Conservation (phyloP, 2,888 invertebrate genomes). For the Gasteruption jaculator region DNA sequence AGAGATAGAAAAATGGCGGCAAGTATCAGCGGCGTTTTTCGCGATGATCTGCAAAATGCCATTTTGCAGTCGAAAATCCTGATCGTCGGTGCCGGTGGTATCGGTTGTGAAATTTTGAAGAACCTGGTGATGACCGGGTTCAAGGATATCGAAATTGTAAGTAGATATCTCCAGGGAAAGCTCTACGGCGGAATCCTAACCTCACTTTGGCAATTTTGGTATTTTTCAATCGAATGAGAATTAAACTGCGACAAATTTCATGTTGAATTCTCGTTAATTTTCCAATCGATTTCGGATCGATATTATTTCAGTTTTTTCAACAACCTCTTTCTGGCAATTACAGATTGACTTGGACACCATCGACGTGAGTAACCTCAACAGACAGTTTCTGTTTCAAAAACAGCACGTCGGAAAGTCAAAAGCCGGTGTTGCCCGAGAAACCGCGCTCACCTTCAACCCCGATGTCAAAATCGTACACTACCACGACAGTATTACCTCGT, state of each 20-base stretch:
- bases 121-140: conserved; percentile 95
- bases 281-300: background rate
- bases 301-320: background rate
- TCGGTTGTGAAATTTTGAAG: conserved; percentile 97
- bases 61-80: conserved; percentile 71
- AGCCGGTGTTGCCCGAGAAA: conserved; percentile 85
- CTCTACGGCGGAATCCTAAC: conserved; percentile 10
- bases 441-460: conserved; percentile 83
- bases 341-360: conserved; percentile 99
- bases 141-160: conserved; percentile 87
- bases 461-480: conserved; percentile 83
- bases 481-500: conserved; percentile 92
- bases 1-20: conserved; percentile 59
- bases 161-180: too few species aligned
- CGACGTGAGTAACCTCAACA: conserved; percentile 97
- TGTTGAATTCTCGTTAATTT: background rate
- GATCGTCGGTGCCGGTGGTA: conserved; percentile 96
- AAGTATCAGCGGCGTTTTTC: conserved; percentile 64
- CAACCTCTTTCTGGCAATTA: conserved; percentile 50
- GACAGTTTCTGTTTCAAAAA: conserved; percentile 98
- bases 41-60: conserved; percentile 61
- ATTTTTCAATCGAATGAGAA: background rate
- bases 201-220: background rate
- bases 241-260: background rate
- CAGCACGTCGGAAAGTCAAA: conserved; percentile 98